Percentiles rank a stretch among this genome's conserved stretches.
Evolutionary conservation across 2,888 invertebrate species (phyloP).

Genomic region (Troglohyphantes excavatus): DNA sequence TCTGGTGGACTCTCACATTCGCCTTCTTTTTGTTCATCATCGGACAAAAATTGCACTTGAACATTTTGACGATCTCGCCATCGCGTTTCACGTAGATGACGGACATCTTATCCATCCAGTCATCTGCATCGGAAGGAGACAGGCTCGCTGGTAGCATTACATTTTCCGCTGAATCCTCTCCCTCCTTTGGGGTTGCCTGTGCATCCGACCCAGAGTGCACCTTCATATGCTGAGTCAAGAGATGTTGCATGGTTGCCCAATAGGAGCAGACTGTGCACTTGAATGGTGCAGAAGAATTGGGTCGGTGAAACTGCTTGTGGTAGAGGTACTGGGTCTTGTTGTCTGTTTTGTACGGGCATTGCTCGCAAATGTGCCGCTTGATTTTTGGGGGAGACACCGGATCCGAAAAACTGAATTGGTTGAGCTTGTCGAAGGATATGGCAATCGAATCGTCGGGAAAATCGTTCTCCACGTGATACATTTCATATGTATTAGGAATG

Average conservation of each 20-base stretch:
- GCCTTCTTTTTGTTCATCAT: constrained; percentile 91
- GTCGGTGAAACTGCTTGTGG: constrained; percentile 92
- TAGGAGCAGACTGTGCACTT: constrained; percentile 92
- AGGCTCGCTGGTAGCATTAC: background rate
- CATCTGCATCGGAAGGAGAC: background rate
- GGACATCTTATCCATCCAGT: constrained; percentile 84
- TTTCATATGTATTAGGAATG: constrained; percentile 14
- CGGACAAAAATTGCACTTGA: constrained; percentile 92
- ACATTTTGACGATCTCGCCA: constrained; percentile 90
- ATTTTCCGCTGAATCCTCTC: background rate
- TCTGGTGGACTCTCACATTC: constrained; percentile 92
- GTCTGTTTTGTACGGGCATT: constrained; percentile 92
- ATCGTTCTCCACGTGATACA: constrained; percentile 44
- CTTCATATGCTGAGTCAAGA: constrained; percentile 91
- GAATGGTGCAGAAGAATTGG: constrained; percentile 87
- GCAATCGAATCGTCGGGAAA: constrained; percentile 83
- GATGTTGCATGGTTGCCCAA: constrained; percentile 89
- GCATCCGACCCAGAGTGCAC: constrained; percentile 85
- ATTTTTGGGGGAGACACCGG: constrained; percentile 80
- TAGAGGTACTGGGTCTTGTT: constrained; percentile 93
- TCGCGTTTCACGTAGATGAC: constrained; percentile 90
- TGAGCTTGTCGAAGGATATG: constrained; percentile 64
- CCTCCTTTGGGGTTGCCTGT: background rate
- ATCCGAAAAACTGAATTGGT: constrained; percentile 23
- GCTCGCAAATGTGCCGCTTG: constrained; percentile 86